Evolutionary conservation across 2,888 invertebrate genomes (phyloP), one percentile per base, ranked within the genome.

Genomic region (Euspilapteryx auroguttella): DNA sequence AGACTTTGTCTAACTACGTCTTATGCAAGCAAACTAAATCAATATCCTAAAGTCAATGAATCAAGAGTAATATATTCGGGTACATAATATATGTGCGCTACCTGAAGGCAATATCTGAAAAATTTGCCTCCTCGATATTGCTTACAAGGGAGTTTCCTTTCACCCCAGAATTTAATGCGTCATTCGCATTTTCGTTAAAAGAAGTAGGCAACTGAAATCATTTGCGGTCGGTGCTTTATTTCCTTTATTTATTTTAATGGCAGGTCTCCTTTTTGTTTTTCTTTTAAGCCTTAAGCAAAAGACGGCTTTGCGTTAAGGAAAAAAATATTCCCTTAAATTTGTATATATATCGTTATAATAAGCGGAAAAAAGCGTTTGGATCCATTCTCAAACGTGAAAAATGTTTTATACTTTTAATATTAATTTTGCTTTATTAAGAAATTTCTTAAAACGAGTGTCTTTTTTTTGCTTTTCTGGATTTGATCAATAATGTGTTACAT

Each of bases 91-190:
- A 75, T 75, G 75, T 73, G 69, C 69, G 63, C 75, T 75, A 75
- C 75, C 75, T 75, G 75, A 69, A 75, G 64, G 73, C 73, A 75
- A 75, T 75, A 75, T 75, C 75, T 75, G 73, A 75, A 75, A 75
- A 75, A 73, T 75, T 75, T 75, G 71, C 75, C 73, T 73, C 58
- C 65, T 71, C 73, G 69, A 73, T 73, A 73, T 75, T 73, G 75
- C 75, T 75, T 75, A 75, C 73, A 73, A 69, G 68, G 64, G 65
- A 71, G 71, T 75, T 73, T 73, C 69, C 69, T 69, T 73, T 73
- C 73, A 69, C 68, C 73, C 33, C 65, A 65, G 73, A 75, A 73
- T 75, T 75, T 75, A 75, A 75, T 75, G 73, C 75, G 71, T 68
- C 68, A 69, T 61, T 68, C 71, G 73, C 75, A 71, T 75, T 75